phyloP scores from a whole-genome alignment of 2,797 vertebrate genomes.

The Mionectes olivaceus region DNA sequence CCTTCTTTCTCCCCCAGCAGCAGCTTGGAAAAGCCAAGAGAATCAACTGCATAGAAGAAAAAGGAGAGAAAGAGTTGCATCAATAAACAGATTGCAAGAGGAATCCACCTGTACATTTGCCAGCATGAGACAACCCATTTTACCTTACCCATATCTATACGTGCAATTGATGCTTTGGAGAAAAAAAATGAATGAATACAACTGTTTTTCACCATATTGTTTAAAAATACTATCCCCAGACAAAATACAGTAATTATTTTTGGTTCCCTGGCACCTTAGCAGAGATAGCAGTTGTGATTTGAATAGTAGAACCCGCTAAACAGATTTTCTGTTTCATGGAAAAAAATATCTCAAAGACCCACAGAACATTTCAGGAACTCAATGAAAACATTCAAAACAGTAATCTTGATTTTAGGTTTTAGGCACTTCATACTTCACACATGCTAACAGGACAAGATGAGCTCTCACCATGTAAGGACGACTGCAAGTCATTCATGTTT shows the following conservation, averaged over 20 bases:
- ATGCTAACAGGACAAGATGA: neutral
- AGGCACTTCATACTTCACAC: neutral
- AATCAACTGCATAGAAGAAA: neutral
- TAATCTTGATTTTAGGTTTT: neutral
- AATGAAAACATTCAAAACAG: neutral
- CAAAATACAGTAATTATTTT: neutral
- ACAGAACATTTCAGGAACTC: neutral
- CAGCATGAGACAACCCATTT: neutral
- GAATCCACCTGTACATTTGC: neutral
- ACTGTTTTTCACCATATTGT: neutral
- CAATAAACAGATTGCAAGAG: neutral
- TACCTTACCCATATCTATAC: neutral
- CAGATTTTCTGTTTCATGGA: neutral
- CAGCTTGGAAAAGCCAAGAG: neutral
- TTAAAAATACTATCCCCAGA: neutral
- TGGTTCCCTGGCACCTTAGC: neutral
- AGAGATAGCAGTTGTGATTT: neutral
- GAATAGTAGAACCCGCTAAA: neutral
- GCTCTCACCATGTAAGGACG: slow-evolving; percentile 84
- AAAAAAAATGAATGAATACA: neutral
- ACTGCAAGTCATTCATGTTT: slow-evolving; percentile 85
- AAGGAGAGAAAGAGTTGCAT: neutral
- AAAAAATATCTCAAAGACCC: neutral
- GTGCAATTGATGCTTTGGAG: neutral
- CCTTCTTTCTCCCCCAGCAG: neutral